phyloP scores from a whole-genome alignment of 1,140 invertebrate genomes.

The Conus betulinus region DNA sequence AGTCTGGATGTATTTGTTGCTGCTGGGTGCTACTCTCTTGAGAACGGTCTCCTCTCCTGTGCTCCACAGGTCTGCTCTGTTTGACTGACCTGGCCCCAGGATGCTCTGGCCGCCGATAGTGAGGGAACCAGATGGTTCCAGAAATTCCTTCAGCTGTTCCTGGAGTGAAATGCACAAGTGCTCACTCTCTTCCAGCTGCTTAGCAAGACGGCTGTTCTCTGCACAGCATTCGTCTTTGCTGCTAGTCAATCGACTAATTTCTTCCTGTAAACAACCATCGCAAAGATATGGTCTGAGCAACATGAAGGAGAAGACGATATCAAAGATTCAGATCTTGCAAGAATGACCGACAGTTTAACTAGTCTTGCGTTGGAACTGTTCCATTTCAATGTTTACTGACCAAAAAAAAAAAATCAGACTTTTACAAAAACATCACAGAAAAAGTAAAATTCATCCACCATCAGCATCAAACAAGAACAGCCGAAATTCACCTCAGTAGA shows the following conservation, averaged over 20 bases:
- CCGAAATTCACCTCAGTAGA: too few relatives aligned
- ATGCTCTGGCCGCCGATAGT: neutral
- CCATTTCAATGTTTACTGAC: too few relatives aligned
- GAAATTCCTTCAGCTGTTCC: conserved; percentile 43
- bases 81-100: neutral
- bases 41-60: neutral
- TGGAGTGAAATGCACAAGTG: conserved; percentile 39
- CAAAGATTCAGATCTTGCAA: too few relatives aligned
- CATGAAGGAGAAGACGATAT: too few relatives aligned
- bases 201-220: conserved; percentile 40
- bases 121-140: neutral
- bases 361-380: too few relatives aligned
- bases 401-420: too few relatives aligned
- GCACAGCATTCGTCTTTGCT: conserved; percentile 34
- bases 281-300: conserved; percentile 5
- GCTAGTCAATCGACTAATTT: conserved; percentile 32
- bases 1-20: neutral
- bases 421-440: too few relatives aligned
- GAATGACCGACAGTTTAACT: too few relatives aligned
- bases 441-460: too few relatives aligned
- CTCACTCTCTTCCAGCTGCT: conserved; percentile 46
- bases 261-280: conserved; percentile 42
- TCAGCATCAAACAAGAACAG: too few relatives aligned
- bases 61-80: conserved; percentile 8
- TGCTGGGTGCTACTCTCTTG: neutral